These are phyloP conservation scores for Drosophila lacertosa DNA, from an alignment of 1,140 invertebrate species.

Conservation along the genomic window DNA sequence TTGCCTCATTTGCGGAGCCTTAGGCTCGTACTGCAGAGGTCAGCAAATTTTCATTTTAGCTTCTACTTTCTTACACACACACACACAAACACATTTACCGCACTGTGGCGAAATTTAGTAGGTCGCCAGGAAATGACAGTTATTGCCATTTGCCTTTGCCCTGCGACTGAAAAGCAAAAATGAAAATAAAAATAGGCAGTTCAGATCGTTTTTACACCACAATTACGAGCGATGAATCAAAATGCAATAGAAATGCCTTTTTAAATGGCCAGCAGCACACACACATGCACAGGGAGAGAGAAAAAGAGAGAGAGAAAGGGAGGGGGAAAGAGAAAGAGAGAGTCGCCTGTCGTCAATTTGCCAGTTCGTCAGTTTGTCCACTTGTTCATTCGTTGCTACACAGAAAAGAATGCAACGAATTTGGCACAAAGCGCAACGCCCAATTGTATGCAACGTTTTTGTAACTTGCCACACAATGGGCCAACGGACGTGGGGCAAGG, in stretches of 20 bases:
- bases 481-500: not conserved
- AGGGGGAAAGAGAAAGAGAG: not conserved
- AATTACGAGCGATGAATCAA: constrained; percentile 79
- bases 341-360: constrained; percentile 34
- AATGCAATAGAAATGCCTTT: constrained; percentile 76
- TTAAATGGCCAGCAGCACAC: constrained; percentile 49
- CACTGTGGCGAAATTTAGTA: constrained; percentile 66
- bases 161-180: constrained; percentile 24
- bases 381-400: not conserved
- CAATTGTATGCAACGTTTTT: constrained; percentile 66
- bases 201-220: constrained; percentile 70
- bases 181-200: not conserved
- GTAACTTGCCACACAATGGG: constrained; percentile 25
- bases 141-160: constrained; percentile 66
- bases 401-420: constrained; percentile 48
- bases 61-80: constrained; percentile 37
- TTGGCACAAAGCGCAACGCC: constrained; percentile 57
- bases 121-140: constrained; percentile 77
- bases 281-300: not conserved
- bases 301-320: not conserved
- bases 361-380: constrained; percentile 32
- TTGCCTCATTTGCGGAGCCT: constrained; percentile 53
- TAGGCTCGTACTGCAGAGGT: constrained; percentile 64
- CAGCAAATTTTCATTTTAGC: constrained; percentile 75
- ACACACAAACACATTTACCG: not conserved